Conservation (phyloP, 2,888 invertebrate genomes). For the Drosophila helvetica region DNA sequence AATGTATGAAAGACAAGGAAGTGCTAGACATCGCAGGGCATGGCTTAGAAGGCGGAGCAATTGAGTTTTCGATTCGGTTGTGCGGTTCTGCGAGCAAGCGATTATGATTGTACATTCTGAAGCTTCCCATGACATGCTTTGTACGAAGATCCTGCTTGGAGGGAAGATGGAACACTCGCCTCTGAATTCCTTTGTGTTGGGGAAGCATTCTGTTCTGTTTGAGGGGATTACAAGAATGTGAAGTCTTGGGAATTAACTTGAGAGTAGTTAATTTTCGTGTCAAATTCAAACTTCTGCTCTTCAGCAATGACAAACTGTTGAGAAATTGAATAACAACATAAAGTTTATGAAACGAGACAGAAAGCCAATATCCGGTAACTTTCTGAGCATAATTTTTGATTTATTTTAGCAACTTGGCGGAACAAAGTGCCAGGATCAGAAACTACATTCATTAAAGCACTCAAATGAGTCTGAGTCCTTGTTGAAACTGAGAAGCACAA, state of each 20-base stretch:
- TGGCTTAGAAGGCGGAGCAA: constrained; percentile 45
- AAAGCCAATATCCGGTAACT: neutral
- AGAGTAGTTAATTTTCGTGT: neutral
- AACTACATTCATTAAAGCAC: neutral
- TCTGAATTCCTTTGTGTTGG: neutral
- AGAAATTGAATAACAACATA: neutral
- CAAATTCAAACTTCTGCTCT: neutral
- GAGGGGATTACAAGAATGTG: neutral
- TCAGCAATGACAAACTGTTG: neutral
- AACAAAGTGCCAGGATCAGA: neutral
- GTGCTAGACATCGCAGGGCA: constrained; percentile 22
- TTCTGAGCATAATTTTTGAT: neutral
- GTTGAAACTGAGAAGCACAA: neutral
- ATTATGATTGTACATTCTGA: constrained; percentile 6
- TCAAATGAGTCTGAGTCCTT: neutral
- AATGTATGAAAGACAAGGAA: constrained; percentile 7
- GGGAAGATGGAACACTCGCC: neutral
- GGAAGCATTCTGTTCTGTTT: neutral
- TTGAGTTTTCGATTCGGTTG: constrained; percentile 55
- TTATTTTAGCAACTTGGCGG: neutral
- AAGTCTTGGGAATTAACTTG: neutral
- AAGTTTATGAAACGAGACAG: neutral
- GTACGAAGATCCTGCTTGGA: neutral
- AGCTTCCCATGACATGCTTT: neutral
- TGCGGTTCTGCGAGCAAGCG: constrained; percentile 47